Base-by-base conservation (phyloP, 2,797 vertebrate genomes). In the Eospalax fontanierii region DNA sequence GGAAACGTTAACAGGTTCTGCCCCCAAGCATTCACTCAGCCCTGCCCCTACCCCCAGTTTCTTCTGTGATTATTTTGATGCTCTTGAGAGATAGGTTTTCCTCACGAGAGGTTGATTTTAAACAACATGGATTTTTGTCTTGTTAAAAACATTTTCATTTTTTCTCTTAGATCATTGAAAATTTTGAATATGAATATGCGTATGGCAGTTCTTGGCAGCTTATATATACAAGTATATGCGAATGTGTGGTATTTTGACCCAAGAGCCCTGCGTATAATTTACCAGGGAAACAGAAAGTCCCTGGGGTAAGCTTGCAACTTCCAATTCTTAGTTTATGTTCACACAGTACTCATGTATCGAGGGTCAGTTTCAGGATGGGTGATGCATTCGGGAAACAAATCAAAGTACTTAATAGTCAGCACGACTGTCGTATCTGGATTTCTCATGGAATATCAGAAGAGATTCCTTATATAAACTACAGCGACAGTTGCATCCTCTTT, bases 201-300 rank as follows among this genome's bases (percentile, higher is more conserved):
- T 61, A 46, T 46, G 33, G 65, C 90, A 79, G 68, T 91, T 90
- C 68, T 85, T 80, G 61, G 83, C 26, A 91, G 61, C 38, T 87
- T 79, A 68, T 95, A 82, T 83, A 76, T 84, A 68, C 79, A 89
- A 50, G 24, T 75, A 15, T 26, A 28, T 40, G 35, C 61, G 59
- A 75, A 74, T 93, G 81, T 71, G 28, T 93, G 35, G 46, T 74
- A 40, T 43, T 57, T 35, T 91, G 83, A 65, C 30, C 65, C 50
- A 59, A 79, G 75, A 86, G 79, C 43, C 35, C 83, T 85, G 57
- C 54, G 30, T 90, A 59, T 89, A 57, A 79, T 87, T 89, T 50
- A 33, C 14, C 91, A 88, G 59, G 14, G 74, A 40, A 89, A 21
- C 46, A 93, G 86, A 61, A 76, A 73, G 71, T 84, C 66, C n/a